A percentile compares a stretch with the other conserved stretches of the same genome.
These are phyloP conservation scores for Crotalus viridis DNA, from an alignment of 2,113 vertebrate genomes.

Conservation along the genomic window DNA sequence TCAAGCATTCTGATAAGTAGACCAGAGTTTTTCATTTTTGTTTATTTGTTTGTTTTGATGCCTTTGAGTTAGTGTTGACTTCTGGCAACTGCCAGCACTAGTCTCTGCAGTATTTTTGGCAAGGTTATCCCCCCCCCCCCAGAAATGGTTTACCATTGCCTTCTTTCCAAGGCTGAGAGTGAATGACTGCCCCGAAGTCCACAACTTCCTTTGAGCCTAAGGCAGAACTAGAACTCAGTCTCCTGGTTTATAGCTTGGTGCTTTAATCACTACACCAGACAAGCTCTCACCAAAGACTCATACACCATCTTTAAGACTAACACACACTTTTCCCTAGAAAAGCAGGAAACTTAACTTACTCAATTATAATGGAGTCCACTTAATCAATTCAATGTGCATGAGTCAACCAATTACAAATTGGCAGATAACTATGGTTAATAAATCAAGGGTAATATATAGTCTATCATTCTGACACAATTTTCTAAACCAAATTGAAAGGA, in stretches of 20 bases:
- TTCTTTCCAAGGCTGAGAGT: not conserved
- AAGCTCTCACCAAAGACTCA: not conserved
- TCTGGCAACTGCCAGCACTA: not conserved
- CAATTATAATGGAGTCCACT: not conserved
- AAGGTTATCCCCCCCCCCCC: not conserved
- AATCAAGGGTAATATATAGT: not conserved
- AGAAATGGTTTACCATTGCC: not conserved
- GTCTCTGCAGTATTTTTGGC: not conserved
- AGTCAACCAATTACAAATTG: not conserved
- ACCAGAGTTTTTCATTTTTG: not conserved
- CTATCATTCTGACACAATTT: not conserved
- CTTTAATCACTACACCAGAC: not conserved
- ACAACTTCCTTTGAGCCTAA: not conserved
- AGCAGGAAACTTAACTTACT: not conserved
- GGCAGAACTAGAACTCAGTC: not conserved
- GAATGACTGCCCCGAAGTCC: not conserved
- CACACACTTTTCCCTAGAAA: not conserved
- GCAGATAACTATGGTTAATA: not conserved
- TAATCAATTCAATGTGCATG: not conserved
- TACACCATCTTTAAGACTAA: not conserved
- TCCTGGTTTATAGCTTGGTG: not conserved
- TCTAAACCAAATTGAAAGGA: not conserved
- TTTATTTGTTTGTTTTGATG: not conserved
- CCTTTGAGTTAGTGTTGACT: not conserved
- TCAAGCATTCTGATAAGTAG: not conserved